A percentile compares a stretch with the other conserved stretches of the same genome.
phyloP scores from a whole-genome alignment of 2,797 vertebrate genomes.

The Pithecia hirsuta region DNA sequence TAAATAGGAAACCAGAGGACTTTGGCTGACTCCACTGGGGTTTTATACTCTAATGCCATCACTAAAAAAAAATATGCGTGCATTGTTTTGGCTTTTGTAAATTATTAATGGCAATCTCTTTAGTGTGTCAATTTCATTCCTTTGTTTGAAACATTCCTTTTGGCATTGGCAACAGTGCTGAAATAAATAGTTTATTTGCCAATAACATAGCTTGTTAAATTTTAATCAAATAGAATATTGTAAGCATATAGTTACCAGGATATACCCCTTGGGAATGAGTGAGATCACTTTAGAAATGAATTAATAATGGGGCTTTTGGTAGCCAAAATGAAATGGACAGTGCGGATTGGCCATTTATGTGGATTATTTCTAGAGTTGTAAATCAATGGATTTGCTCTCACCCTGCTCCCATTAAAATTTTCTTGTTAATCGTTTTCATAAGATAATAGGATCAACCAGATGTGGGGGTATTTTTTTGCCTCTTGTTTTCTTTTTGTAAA shows the following conservation, averaged over 20 bases:
- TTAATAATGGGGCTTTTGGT: constrained; percentile 77
- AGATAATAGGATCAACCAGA: constrained; percentile 38
- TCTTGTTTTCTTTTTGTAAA: neutral
- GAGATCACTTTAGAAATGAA: constrained; percentile 82
- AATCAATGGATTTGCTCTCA: constrained; percentile 44
- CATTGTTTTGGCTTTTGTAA: constrained; percentile 56
- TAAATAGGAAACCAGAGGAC: constrained; percentile 30
- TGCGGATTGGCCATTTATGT: neutral
- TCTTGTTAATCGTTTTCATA: constrained; percentile 61
- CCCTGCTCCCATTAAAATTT: constrained; percentile 31
- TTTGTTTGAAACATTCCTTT: constrained; percentile 68
- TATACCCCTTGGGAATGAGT: constrained; percentile 68
- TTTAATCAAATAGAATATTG: constrained; percentile 82
- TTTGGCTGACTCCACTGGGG: constrained; percentile 21
- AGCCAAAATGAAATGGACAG: constrained; percentile 69
- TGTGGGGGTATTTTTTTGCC: neutral
- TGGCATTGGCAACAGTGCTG: constrained; percentile 39
- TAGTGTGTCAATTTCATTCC: neutral
- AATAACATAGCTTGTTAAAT: constrained; percentile 83
- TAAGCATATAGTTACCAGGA: constrained; percentile 74
- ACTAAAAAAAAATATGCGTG: neutral
- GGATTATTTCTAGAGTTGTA: constrained; percentile 63
- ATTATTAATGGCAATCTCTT: constrained; percentile 71
- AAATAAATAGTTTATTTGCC: constrained; percentile 80
- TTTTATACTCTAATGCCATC: neutral